Conservation (phyloP, 35 echinoderm and acorn worm species). For the Stichopus chloronotus region DNA sequence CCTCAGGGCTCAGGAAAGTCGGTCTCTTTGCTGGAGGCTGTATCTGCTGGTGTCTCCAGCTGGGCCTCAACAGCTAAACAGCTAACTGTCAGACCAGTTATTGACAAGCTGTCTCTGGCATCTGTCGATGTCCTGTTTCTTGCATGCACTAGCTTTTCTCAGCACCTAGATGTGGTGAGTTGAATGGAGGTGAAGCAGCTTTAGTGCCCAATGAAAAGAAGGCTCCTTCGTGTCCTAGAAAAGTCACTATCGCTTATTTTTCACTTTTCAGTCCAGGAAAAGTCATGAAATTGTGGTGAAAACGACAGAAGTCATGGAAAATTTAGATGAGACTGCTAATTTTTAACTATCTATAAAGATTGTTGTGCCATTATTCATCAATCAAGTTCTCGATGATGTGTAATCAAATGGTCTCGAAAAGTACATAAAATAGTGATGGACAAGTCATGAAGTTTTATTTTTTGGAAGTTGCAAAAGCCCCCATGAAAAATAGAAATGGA, state of each 20-base stretch:
- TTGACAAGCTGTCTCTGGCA: conserved; percentile 87
- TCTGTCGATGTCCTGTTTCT: conserved; percentile 89
- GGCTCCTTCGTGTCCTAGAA: neutral
- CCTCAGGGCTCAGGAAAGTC: neutral
- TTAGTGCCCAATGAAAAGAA: neutral
- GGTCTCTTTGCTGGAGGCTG: conserved; percentile 32
- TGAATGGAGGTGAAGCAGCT: neutral
- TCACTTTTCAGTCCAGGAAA: too few species aligned
- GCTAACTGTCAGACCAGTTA: conserved; percentile 65
- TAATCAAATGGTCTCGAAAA: too few species aligned
- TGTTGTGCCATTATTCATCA: too few species aligned
- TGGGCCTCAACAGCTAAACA: conserved; percentile 67
- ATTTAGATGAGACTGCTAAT: too few species aligned
- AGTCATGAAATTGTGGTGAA: too few species aligned
- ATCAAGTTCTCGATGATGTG: too few species aligned
- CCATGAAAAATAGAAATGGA: too few species aligned
- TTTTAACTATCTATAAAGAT: too few species aligned
- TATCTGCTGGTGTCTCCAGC: conserved; percentile 59
- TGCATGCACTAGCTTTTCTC: conserved; percentile 73
- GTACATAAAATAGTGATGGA: too few species aligned
- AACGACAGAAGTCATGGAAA: too few species aligned
- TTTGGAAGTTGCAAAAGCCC: too few species aligned
- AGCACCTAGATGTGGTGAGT: conserved; percentile 76
- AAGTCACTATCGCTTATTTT: neutral
- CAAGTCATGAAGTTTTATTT: too few species aligned